phyloP scores from a whole-genome alignment of 2,113 vertebrate genomes.

The Microcebus ravelobensis region DNA sequence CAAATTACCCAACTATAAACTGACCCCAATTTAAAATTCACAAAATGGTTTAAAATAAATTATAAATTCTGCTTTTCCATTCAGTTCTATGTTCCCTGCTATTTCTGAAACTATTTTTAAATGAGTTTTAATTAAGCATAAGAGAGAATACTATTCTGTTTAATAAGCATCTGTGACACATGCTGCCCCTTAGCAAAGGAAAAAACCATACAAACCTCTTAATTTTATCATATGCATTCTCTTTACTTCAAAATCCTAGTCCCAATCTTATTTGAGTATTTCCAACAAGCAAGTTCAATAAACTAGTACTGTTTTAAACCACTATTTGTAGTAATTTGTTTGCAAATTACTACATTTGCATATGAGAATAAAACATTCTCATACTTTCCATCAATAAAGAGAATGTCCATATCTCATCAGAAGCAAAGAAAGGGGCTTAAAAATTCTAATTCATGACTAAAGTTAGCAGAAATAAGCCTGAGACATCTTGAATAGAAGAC shows the following conservation, averaged over 20 bases:
- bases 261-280: conserved; percentile 5
- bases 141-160: neutral
- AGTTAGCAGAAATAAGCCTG: neutral
- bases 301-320: neutral
- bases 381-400: conserved; percentile 12
- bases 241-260: neutral
- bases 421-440: neutral
- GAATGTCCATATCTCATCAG: neutral
- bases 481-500: neutral
- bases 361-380: neutral
- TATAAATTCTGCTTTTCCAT: conserved; percentile 35
- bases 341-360: neutral
- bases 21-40: neutral
- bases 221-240: neutral
- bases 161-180: neutral
- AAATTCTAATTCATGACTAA: neutral
- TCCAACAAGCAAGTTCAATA: conserved; percentile 18
- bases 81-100: conserved; percentile 4
- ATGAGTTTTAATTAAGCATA: neutral
- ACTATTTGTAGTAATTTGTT: neutral
- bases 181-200: neutral
- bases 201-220: neutral
- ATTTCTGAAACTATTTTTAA: conserved; percentile 35
- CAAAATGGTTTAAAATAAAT: conserved; percentile 20
- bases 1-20: neutral